These are phyloP conservation scores for Tinamus guttatus DNA, from an alignment of 2,113 vertebrate genomes.

Conservation along the genomic window DNA sequence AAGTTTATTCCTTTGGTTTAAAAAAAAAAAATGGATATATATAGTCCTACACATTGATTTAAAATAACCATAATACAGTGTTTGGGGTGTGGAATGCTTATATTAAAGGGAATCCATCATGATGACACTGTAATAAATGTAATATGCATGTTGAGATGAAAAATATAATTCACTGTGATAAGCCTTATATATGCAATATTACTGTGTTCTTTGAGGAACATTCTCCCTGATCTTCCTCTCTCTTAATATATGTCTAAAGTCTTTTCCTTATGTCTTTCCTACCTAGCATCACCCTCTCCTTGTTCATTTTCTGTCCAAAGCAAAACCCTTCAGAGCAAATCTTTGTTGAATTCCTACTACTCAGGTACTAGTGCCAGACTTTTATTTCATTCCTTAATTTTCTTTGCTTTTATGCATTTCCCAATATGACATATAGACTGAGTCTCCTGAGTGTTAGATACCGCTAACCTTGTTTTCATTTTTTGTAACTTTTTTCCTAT, in stretches of 20 bases:
- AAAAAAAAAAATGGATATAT: background rate
- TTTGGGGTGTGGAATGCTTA: conserved; percentile 32
- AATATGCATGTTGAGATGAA: conserved; percentile 63
- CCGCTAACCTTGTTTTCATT: conserved; percentile 59
- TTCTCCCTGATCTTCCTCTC: conserved; percentile 70
- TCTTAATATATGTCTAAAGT: conserved; percentile 68
- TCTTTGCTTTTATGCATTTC: conserved; percentile 3
- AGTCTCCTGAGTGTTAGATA: background rate
- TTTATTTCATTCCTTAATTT: conserved; percentile 63
- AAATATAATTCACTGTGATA: conserved; percentile 67
- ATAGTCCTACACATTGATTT: conserved; percentile 7
- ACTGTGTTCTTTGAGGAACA: conserved; percentile 59
- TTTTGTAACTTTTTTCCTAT: conserved; percentile 38
- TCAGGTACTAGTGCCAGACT: conserved; percentile 79
- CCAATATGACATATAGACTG: conserved; percentile 5
- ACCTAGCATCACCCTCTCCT: conserved; percentile 84
- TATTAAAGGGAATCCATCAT: conserved; percentile 69
- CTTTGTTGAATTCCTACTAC: conserved; percentile 88
- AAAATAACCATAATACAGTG: conserved; percentile 14
- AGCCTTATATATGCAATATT: conserved; percentile 68
- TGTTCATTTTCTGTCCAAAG: conserved; percentile 90
- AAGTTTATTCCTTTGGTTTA: background rate
- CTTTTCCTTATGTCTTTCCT: conserved; percentile 75
- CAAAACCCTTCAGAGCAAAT: conserved; percentile 90
- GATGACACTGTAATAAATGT: conserved; percentile 65